Evolutionary conservation across 1,140 invertebrate species (phyloP).

Genomic region (Sarcophaga peregrina): DNA sequence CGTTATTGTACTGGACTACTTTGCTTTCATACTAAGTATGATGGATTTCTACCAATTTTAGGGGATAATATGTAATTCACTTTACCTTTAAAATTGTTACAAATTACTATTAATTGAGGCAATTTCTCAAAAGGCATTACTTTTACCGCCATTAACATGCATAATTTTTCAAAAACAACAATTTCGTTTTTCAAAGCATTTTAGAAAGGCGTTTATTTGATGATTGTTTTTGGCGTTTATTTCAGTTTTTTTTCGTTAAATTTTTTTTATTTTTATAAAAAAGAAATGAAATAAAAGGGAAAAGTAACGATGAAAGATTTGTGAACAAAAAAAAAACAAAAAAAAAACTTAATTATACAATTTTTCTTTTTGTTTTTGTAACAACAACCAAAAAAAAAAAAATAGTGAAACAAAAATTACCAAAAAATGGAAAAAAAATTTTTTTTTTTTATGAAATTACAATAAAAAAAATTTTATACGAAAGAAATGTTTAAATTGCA

Average conservation of each 20-base stretch:
- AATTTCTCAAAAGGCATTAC: no score
- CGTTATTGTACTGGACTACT: no score
- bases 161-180: no score
- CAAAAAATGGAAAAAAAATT: neutral
- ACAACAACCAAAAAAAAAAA: neutral
- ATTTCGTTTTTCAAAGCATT: no score
- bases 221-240: neutral
- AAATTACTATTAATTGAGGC: no score
- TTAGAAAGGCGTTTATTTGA: constrained; percentile 28
- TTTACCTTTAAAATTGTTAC: no score
- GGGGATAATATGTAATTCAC: no score
- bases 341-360: neutral
- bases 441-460: neutral
- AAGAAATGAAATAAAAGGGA: no score
- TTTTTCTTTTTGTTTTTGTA: neutral
- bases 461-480: neutral
- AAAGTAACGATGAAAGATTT: constrained; percentile 33
- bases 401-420: neutral
- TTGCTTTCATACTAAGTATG: no score
- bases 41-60: no score
- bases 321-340: neutral
- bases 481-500: constrained; percentile 34
- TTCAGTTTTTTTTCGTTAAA: neutral
- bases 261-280: neutral
- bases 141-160: no score